Evolutionary conservation across 2,113 vertebrate genomes (phyloP).

Genomic region (Lasiurus borealis): DNA sequence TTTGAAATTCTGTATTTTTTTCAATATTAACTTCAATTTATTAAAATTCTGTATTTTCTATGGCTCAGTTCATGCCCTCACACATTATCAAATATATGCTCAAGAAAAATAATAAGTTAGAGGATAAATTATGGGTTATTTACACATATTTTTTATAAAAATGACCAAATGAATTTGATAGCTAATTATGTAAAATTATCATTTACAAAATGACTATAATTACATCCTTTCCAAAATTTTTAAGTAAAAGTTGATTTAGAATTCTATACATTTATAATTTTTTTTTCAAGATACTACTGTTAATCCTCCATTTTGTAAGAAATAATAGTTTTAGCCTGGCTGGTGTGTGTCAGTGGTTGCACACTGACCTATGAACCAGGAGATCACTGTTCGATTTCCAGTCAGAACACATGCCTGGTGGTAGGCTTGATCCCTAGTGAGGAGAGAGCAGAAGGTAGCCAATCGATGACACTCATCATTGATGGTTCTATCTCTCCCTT

Average conservation of each 20-base stretch:
- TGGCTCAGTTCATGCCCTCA: constrained; percentile 14
- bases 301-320: neutral
- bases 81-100: constrained; percentile 42
- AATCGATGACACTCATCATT: no score
- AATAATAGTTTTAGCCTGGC: neutral
- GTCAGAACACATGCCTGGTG: no score
- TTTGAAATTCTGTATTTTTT: neutral
- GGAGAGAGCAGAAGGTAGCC: no score
- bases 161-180: constrained; percentile 39
- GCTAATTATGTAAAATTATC: neutral
- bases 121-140: neutral
- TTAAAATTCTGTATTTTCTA: neutral
- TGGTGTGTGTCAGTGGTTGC: no score
- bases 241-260: constrained; percentile 44
- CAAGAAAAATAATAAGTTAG: constrained; percentile 5
- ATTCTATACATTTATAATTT: neutral
- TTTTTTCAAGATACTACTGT: neutral
- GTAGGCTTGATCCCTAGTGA: no score
- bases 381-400: no score
- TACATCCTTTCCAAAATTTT: neutral
- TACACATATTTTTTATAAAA: constrained; percentile 21
- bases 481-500: no score
- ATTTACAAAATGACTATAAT: neutral
- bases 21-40: no score
- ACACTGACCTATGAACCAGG: no score